phyloP scores from a whole-genome alignment of 2,888 invertebrate species.

The Scaptomyza tumidula region DNA sequence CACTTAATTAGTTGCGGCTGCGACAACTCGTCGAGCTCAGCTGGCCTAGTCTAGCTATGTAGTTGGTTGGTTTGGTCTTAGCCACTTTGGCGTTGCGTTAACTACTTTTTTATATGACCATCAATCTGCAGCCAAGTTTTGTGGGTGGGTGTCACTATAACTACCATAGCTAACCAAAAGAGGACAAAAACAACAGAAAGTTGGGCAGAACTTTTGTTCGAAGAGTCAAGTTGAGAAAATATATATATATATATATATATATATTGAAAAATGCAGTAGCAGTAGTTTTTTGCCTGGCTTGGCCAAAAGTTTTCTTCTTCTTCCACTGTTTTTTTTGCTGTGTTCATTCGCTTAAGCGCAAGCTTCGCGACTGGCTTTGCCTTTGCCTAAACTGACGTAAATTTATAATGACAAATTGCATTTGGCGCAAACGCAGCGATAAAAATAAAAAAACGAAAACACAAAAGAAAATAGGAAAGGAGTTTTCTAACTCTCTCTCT shows the following conservation, averaged over 20 bases:
- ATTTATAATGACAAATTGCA: slow-evolving; percentile 82
- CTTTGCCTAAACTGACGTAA: slow-evolving; percentile 79
- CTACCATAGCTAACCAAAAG: slow-evolving; percentile 1
- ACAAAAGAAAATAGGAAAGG: slow-evolving; percentile 15
- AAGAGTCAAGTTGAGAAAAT: slow-evolving; percentile 63
- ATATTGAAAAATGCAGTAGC: slow-evolving; percentile 69
- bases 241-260: slow-evolving; percentile 69
- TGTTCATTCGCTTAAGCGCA: slow-evolving; percentile 12
- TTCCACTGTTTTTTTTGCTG: slow-evolving; percentile 6
- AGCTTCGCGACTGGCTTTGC: slow-evolving; percentile 39
- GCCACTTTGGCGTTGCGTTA: slow-evolving; percentile 64
- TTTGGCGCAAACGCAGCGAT: slow-evolving; percentile 69
- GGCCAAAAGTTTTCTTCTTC: slow-evolving; percentile 23
- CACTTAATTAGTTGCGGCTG: slow-evolving; percentile 69
- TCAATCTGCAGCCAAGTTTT: slow-evolving; percentile 67
- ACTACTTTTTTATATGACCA: slow-evolving; percentile 74
- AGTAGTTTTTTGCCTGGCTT: slow-evolving; percentile 26
- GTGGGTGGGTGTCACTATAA: slow-evolving; percentile 35
- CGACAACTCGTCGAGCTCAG: slow-evolving; percentile 25
- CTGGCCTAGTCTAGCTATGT: background rate
- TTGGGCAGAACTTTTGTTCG: slow-evolving; percentile 52
- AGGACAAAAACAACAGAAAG: slow-evolving; percentile 17
- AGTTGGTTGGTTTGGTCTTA: slow-evolving; percentile 37
- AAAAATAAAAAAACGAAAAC: slow-evolving; percentile 35
- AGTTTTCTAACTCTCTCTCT: background rate